These are phyloP conservation scores for Zaprionus vittiger DNA, from an alignment of 1,140 invertebrate genomes.

Conservation along the genomic window DNA sequence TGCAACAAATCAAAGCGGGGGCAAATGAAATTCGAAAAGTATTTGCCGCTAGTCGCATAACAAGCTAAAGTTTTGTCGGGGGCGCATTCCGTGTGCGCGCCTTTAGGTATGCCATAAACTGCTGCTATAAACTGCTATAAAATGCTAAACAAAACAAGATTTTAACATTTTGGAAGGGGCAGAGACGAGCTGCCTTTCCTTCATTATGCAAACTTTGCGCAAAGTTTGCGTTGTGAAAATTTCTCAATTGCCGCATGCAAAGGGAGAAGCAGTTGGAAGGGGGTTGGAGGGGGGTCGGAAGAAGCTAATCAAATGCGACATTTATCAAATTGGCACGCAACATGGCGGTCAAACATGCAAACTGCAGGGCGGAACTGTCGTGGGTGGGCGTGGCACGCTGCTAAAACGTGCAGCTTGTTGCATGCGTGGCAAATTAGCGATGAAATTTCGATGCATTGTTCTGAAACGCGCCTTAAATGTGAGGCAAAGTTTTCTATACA, in stretches of 20 bases:
- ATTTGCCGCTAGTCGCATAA: conserved; percentile 37
- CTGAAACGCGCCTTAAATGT: not conserved
- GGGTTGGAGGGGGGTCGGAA: not conserved
- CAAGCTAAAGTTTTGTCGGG: conserved; percentile 55
- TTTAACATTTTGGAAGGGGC: conserved; percentile 22
- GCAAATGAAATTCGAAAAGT: conserved; percentile 43
- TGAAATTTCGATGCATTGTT: not conserved
- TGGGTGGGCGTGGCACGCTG: conserved; percentile 14
- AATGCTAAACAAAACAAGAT: conserved; percentile 56
- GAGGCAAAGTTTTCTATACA: conserved; percentile 5
- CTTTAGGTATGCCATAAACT: conserved; percentile 55
- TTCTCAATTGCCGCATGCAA: conserved; percentile 56
- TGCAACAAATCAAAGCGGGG: conserved; percentile 35
- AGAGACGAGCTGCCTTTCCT: conserved; percentile 46
- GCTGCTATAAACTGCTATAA: conserved; percentile 34
- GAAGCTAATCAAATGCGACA: conserved; percentile 68
- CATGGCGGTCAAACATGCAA: conserved; percentile 61
- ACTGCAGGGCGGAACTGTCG: conserved; percentile 21
- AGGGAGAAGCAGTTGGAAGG: not conserved
- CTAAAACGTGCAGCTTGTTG: conserved; percentile 39
- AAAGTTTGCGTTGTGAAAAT: conserved; percentile 49
- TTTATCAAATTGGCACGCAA: conserved; percentile 78
- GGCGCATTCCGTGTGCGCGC: conserved; percentile 41
- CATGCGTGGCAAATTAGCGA: conserved; percentile 53
- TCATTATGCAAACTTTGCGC: conserved; percentile 72